A percentile compares a stretch with the other conserved stretches of the same genome.
phyloP scores from a whole-genome alignment of 2,797 vertebrate species.

The Scolopax bukidnonensis region DNA sequence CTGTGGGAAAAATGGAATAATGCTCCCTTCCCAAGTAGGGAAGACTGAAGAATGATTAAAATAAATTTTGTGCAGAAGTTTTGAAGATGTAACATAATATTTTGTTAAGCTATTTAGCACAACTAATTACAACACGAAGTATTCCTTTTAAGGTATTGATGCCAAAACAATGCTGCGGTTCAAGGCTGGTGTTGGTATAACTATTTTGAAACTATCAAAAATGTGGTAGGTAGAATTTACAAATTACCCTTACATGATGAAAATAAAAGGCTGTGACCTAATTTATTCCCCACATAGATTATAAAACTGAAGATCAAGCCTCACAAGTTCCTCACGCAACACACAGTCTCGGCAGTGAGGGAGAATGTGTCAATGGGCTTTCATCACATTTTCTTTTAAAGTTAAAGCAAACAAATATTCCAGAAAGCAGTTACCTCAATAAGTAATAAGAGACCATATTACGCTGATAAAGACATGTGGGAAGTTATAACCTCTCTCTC shows the following conservation, averaged over 20 bases:
- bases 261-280: not conserved
- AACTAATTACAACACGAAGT: not conserved
- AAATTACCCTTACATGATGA: not conserved
- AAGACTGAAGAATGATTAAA: not conserved
- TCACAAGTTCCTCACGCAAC: not conserved
- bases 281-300: not conserved
- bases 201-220: not conserved
- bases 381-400: not conserved
- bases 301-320: not conserved
- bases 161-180: not conserved
- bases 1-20: not conserved
- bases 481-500: not conserved
- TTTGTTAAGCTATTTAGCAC: not conserved
- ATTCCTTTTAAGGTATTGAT: not conserved
- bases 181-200: not conserved
- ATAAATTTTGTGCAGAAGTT: not conserved
- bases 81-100: not conserved
- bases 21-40: not conserved
- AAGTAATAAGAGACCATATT: not conserved
- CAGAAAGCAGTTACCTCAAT: not conserved
- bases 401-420: not conserved
- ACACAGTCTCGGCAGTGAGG: not conserved
- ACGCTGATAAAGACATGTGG: not conserved
- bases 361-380: not conserved
- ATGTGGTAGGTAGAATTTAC: not conserved